Evolutionary conservation across 1,140 invertebrate species (phyloP).

Genomic region (Drosophila orena): DNA sequence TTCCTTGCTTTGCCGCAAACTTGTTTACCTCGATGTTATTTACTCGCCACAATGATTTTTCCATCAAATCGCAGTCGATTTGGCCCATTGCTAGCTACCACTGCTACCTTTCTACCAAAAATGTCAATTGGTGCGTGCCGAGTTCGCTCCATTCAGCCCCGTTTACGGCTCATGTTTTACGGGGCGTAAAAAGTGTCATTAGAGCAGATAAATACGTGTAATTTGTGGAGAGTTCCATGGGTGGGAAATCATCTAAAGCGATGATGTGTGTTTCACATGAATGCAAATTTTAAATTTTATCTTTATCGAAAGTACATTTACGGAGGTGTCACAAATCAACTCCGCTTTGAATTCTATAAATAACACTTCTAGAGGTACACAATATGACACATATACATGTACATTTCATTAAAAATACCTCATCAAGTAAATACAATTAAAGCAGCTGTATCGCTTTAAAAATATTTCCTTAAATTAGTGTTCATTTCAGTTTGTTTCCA

Average conservation of each 20-base stretch:
- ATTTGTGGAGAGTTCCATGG: slow-evolving; percentile 30
- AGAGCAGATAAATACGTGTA: slow-evolving; percentile 47
- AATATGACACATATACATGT: too few species aligned
- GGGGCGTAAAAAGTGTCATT: slow-evolving; percentile 69
- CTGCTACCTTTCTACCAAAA: slow-evolving; percentile 54
- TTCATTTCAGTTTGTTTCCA: background rate
- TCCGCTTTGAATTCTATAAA: too few species aligned
- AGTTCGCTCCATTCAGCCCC: slow-evolving; percentile 19
- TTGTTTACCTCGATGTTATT: slow-evolving; percentile 63
- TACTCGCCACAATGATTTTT: slow-evolving; percentile 63
- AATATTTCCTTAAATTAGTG: too few species aligned
- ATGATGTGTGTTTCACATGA: slow-evolving; percentile 15
- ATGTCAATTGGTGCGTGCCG: slow-evolving; percentile 45
- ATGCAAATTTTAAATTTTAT: slow-evolving; percentile 2
- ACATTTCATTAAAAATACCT: too few species aligned
- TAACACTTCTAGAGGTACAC: too few species aligned
- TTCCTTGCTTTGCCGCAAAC: slow-evolving; percentile 21
- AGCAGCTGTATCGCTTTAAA: too few species aligned
- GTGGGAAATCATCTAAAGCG: slow-evolving; percentile 26
- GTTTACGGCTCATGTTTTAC: slow-evolving; percentile 65
- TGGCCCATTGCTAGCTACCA: slow-evolving; percentile 18
- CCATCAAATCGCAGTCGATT: slow-evolving; percentile 48
- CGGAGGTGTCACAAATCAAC: too few species aligned
- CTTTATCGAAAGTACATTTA: background rate
- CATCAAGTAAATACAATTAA: too few species aligned